Evolutionary conservation across 2,797 vertebrate species (phyloP).

Genomic region (Furcifer pardalis): DNA sequence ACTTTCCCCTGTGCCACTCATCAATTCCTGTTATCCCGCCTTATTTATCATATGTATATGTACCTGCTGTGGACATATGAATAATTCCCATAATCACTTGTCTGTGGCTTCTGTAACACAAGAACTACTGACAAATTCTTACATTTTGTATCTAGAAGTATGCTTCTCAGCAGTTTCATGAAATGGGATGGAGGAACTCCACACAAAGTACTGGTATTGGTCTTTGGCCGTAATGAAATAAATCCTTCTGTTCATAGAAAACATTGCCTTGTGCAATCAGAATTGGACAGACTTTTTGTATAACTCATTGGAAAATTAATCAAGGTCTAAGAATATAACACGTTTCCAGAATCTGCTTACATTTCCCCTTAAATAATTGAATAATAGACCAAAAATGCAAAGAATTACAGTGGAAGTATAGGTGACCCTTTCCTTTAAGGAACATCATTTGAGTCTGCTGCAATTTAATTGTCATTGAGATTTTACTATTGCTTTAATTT

Average conservation of each 20-base stretch:
- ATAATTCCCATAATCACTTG: not conserved
- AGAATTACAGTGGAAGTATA: constrained; percentile 24
- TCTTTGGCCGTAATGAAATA: too few species aligned
- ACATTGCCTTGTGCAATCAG: constrained; percentile 3
- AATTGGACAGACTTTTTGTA: not conserved
- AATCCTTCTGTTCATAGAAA: too few species aligned
- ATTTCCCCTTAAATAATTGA: not conserved
- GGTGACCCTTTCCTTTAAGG: not conserved
- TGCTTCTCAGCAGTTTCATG: not conserved
- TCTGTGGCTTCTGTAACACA: not conserved
- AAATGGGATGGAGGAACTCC: not conserved
- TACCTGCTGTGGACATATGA: not conserved
- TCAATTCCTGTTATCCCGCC: not conserved
- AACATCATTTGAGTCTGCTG: not conserved
- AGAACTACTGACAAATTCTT: not conserved
- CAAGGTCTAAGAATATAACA: not conserved
- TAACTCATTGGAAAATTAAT: constrained; percentile 27
- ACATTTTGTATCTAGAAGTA: not conserved
- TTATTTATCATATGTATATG: not conserved
- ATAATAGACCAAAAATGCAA: constrained; percentile 18
- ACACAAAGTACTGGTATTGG: too few species aligned
- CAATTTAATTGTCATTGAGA: constrained; percentile 10
- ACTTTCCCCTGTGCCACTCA: not conserved
- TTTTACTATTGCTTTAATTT: constrained; percentile 21
- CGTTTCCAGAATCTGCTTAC: not conserved